Conservation (phyloP, 2,888 invertebrate genomes). For the Dolichomitus sp. region DNA sequence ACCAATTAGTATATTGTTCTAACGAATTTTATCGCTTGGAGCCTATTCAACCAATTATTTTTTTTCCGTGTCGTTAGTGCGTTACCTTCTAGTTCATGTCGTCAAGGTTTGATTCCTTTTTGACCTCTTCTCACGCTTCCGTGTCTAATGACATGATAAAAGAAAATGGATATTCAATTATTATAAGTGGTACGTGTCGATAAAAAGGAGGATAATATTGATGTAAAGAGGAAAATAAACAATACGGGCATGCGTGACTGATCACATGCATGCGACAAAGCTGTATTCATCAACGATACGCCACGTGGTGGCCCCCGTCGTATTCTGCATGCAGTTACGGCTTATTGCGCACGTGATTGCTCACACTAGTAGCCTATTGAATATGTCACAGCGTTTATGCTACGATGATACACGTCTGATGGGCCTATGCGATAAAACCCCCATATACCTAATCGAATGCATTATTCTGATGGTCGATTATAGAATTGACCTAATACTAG, state of each 20-base stretch:
- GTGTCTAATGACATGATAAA: not conserved
- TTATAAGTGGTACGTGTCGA: not conserved
- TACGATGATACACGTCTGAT: too few species aligned
- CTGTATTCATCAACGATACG: not conserved
- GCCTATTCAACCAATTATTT: too few species aligned
- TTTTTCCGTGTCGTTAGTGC: too few species aligned
- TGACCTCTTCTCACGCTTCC: not conserved
- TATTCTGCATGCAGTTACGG: constrained; percentile 5
- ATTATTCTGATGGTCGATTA: not conserved
- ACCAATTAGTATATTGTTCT: too few species aligned
- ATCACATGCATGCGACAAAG: not conserved
- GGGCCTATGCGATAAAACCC: not conserved
- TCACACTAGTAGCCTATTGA: not conserved
- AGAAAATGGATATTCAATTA: not conserved
- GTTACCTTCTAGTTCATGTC: not conserved
- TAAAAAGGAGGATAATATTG: not conserved
- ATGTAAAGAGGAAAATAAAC: not conserved
- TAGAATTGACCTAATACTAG: not conserved
- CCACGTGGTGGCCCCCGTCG: not conserved
- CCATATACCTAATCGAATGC: not conserved
- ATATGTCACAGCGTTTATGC: not conserved
- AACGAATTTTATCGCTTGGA: too few species aligned
- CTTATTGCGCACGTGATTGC: not conserved
- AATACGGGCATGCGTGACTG: not conserved
- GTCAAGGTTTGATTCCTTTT: not conserved